These are phyloP conservation scores for Cheumatopsyche charites DNA, from an alignment of 1,140 invertebrate species.

Conservation along the genomic window DNA sequence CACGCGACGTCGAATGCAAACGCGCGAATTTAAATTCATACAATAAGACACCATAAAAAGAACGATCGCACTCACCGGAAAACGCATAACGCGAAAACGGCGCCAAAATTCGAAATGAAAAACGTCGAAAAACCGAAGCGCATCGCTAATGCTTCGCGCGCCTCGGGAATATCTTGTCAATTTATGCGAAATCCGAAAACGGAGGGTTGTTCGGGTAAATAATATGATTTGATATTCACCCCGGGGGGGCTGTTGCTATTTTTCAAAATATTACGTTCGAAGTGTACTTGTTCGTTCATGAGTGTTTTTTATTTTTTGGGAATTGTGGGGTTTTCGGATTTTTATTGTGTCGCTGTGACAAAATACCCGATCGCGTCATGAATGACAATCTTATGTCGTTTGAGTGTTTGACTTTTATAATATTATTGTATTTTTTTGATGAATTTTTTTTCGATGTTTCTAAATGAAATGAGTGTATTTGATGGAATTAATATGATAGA, in stretches of 20 bases:
- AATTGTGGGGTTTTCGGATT: slow-evolving; percentile 12
- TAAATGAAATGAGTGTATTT: no score
- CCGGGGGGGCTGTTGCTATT: slow-evolving; percentile 41
- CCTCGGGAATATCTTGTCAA: slow-evolving; percentile 31
- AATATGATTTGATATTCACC: slow-evolving; percentile 45
- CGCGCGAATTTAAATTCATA: slow-evolving; percentile 17
- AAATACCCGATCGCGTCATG: slow-evolving; percentile 42
- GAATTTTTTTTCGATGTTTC: background rate
- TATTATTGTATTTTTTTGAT: background rate
- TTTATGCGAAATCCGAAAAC: slow-evolving; percentile 29
- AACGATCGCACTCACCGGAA: background rate
- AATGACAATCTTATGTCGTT: slow-evolving; percentile 39
- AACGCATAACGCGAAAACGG: background rate
- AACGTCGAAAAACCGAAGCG: slow-evolving; percentile 3
- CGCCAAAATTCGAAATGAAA: no score
- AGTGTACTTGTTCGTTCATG: background rate
- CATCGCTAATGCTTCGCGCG: slow-evolving; percentile 19
- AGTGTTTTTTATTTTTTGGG: slow-evolving; percentile 33
- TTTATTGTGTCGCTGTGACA: slow-evolving; percentile 45
- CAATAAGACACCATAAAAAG: slow-evolving; percentile 10
- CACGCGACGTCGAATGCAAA: no score
- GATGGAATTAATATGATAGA: no score
- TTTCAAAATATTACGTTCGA: slow-evolving; percentile 49
- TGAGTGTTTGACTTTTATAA: no score
- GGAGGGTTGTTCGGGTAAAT: slow-evolving; percentile 4